Base-by-base conservation (phyloP, 37 sponge, comb jelly and placozoan genomes). In the Eunapius fragilis region DNA sequence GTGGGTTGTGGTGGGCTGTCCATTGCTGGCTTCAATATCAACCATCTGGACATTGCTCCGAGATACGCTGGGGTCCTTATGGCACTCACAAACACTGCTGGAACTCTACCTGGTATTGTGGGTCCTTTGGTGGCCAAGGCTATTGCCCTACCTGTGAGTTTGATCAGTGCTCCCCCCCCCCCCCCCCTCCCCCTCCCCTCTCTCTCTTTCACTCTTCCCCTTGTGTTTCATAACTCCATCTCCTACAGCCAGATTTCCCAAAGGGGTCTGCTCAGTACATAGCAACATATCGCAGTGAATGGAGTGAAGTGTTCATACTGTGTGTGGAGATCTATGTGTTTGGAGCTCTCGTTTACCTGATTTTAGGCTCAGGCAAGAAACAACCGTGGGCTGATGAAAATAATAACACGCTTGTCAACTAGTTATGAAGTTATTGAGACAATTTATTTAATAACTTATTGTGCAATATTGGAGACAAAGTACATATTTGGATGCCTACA, bases 1-100 rank as follows among this genome's bases (percentile, higher is more conserved):
- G 89, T 95, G 24, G 92, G 88, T 0, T 49, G 32, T 4, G 75
- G 31, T 11, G 94, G 96, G 2, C 23, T 88, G 71, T 79, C 69
- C 2, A 5, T 84, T 27, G 88, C 92, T 19, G 98, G 96, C 17
- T 89, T 81, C 74, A 87, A 68, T 71, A 77, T 83, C 68, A 95
- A 91, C 71, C 92, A 95, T 48, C 70, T 97, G 71, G 96, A 95
- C 80, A 93, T 95, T 77, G 96, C 96, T 50, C 96, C 98, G 47
- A 67, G 69, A 22, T 91, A 79, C 69, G 91, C 96, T 70, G 98
- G 98, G 0, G 76, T 97, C 2, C 67, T 97, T n/a, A 95, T 97
- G 96, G 98, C 96, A 0, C 86, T 97, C 34, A 89, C 92, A 24
- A 97, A 97, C 84, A 84, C 74, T 14, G 77, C 34, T 33, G 98